Evolutionary conservation across 2,888 invertebrate genomes (phyloP).

Genomic region (Salpingus planirostris): DNA sequence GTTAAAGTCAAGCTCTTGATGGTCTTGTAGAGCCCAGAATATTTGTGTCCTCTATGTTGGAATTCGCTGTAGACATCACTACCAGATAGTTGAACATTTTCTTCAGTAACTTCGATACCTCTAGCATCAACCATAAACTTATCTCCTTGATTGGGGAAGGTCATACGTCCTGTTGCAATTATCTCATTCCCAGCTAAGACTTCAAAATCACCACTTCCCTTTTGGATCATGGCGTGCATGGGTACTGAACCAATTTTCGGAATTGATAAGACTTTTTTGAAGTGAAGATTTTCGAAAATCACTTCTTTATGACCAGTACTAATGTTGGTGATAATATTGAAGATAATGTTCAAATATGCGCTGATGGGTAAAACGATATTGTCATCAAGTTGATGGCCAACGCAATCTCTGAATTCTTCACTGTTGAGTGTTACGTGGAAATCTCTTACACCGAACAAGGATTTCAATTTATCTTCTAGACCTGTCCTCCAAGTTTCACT

Average conservation of each 20-base stretch:
- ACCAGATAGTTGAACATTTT: constrained; percentile 46
- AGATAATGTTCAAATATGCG: constrained; percentile 28
- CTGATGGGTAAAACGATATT: constrained; percentile 32
- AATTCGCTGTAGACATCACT: constrained; percentile 65
- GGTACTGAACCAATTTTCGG: constrained; percentile 38
- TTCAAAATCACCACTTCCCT: constrained; percentile 39
- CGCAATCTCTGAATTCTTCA: constrained; percentile 34
- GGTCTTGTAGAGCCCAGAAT: constrained; percentile 29
- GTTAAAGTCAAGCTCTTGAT: constrained; percentile 30
- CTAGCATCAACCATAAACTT: constrained; percentile 47
- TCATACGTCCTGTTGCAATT: constrained; percentile 62
- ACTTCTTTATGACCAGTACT: constrained; percentile 27
- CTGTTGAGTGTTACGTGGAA: constrained; percentile 45
- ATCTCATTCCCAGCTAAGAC: constrained; percentile 48
- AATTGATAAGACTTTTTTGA: constrained; percentile 30
- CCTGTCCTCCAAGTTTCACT: constrained; percentile 61
- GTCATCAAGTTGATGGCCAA: constrained; percentile 34
- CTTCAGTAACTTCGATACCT: constrained; percentile 37
- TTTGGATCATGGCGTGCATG: constrained; percentile 37
- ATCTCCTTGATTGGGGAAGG: constrained; percentile 49
- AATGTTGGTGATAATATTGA: constrained; percentile 25
- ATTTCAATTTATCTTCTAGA: constrained; percentile 32
- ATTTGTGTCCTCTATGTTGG: constrained; percentile 58
- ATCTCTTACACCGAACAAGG: constrained; percentile 32
- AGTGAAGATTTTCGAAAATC: constrained; percentile 36